Conservation (phyloP, 2,888 invertebrate genomes). For the Nowickia ferox region DNA sequence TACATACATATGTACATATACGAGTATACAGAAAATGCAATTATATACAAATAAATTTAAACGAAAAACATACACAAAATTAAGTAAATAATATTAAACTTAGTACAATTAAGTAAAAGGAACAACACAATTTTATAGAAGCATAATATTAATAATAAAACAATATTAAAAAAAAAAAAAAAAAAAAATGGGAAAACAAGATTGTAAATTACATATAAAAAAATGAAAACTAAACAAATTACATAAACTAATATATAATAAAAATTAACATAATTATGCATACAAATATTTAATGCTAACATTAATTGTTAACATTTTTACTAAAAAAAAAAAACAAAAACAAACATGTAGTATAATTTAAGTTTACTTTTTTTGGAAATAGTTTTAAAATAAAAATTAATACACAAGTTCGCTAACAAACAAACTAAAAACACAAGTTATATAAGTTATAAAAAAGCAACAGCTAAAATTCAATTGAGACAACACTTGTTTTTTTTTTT, state of each 20-base stretch:
- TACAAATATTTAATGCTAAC: conserved; percentile 59
- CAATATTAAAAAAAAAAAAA: conserved; percentile 18
- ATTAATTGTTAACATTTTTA: conserved; percentile 68
- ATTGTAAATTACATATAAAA: conserved; percentile 48
- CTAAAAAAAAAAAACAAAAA: conserved; percentile 32
- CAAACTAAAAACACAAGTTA: conserved; percentile 49
- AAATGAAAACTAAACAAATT: conserved; percentile 18
- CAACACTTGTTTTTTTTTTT: conserved; percentile 65
- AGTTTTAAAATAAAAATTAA: conserved; percentile 53
- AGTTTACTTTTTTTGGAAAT: conserved; percentile 61
- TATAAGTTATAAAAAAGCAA: conserved; percentile 37
- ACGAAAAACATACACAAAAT: conserved; percentile 32
- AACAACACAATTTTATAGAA: conserved; percentile 66
- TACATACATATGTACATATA: background rate
- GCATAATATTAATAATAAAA: conserved; percentile 4
- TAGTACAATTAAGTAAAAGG: conserved; percentile 68
- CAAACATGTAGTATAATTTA: conserved; percentile 64
- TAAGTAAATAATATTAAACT: conserved; percentile 56
- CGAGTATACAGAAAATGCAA: conserved; percentile 62
- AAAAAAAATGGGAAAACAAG: conserved; percentile 24
- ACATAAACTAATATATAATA: conserved; percentile 29
- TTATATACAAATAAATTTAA: conserved; percentile 60
- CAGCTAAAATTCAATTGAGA: conserved; percentile 51
- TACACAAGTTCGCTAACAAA: conserved; percentile 64
- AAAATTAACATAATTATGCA: conserved; percentile 33